Conservation (phyloP, 2,797 vertebrate species). For the Melopsittacus undulatus region DNA sequence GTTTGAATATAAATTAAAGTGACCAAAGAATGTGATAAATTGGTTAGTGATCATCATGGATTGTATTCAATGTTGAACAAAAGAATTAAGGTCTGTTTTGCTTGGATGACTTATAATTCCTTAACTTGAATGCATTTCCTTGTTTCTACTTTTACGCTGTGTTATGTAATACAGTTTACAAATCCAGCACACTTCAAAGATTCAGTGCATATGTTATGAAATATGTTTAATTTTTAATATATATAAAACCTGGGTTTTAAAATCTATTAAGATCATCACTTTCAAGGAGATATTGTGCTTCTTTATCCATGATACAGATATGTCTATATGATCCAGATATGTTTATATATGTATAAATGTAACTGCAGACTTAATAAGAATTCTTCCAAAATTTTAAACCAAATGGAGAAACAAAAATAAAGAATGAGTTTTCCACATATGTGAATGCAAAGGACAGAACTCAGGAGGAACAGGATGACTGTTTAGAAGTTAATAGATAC, state of each 20-base stretch:
- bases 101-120: not conserved
- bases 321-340: too few species aligned
- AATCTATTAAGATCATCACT: not conserved
- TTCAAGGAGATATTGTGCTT: not conserved
- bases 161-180: not conserved
- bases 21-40: not conserved
- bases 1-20: not conserved
- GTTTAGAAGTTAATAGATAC: not conserved
- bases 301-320: not conserved
- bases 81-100: not conserved
- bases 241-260: not conserved
- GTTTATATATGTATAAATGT: not conserved
- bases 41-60: not conserved
- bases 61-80: not conserved
- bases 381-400: not conserved
- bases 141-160: not conserved
- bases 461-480: not conserved
- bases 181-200: not conserved
- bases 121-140: not conserved
- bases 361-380: not conserved
- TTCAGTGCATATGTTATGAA: not conserved
- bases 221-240: constrained; percentile 4
- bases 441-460: not conserved
- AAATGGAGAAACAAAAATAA: not conserved
- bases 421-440: not conserved